Conservation (phyloP, 2,888 invertebrate species). For the Empis livida region DNA sequence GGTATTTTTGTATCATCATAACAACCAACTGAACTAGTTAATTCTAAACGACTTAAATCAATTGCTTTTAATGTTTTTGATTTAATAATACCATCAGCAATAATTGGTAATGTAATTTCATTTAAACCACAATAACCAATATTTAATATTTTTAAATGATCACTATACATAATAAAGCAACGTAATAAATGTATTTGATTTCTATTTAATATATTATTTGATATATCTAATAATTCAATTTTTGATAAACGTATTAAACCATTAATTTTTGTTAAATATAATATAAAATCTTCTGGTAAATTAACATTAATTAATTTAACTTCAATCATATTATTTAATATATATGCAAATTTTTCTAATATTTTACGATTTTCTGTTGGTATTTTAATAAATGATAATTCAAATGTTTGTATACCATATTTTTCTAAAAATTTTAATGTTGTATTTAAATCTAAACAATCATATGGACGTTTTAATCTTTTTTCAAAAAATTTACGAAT, state of each 20-base stretch:
- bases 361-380: too few species aligned
- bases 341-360: background rate
- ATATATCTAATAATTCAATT: too few species aligned
- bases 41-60: constrained; percentile 19
- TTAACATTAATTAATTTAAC: constrained; percentile 6
- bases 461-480: constrained; percentile 20
- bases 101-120: constrained; percentile 24
- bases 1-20: constrained; percentile 25
- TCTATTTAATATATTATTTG: too few species aligned
- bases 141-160: constrained; percentile 9
- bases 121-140: constrained; percentile 15
- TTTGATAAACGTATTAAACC: too few species aligned
- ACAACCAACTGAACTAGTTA: constrained; percentile 7
- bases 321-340: background rate
- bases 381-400: too few species aligned
- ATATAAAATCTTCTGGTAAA: background rate
- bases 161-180: constrained; percentile 7
- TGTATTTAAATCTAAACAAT: background rate
- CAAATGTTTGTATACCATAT: too few species aligned
- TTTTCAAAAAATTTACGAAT: constrained; percentile 21
- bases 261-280: too few species aligned
- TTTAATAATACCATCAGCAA: constrained; percentile 30
- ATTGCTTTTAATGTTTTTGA: constrained; percentile 19
- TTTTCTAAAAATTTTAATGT: background rate
- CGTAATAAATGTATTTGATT: constrained; percentile 1